These are phyloP conservation scores for Calliopsis andreniformis DNA, from an alignment of 1,140 invertebrate genomes.

Conservation along the genomic window DNA sequence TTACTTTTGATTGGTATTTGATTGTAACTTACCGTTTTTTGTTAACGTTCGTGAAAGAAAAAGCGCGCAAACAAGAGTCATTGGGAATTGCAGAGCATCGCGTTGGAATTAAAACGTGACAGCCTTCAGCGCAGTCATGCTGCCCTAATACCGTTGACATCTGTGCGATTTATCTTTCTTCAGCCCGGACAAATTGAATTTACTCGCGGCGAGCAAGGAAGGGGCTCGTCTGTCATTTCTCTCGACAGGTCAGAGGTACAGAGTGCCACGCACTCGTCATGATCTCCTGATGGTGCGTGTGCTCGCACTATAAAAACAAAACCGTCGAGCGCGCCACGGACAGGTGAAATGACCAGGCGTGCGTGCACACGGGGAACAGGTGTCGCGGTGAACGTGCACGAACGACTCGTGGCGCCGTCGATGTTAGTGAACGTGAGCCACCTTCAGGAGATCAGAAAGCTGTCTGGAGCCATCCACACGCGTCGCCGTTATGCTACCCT, in stretches of 20 bases:
- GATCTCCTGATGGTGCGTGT: slow-evolving; percentile 29
- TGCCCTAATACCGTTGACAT: slow-evolving; percentile 79
- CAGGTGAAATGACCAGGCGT: slow-evolving; percentile 11
- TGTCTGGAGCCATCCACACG: background rate
- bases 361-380: slow-evolving; percentile 11
- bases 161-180: slow-evolving; percentile 80
- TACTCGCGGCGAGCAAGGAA: slow-evolving; percentile 49
- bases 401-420: background rate
- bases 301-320: slow-evolving; percentile 51
- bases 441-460: slow-evolving; percentile 27
- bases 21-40: no score
- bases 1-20: no score
- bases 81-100: background rate
- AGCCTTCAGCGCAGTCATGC: slow-evolving; percentile 40
- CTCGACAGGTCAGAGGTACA: background rate
- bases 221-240: slow-evolving; percentile 46
- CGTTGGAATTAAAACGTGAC: slow-evolving; percentile 12
- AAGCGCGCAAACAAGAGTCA: no score
- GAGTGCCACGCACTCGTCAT: background rate
- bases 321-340: slow-evolving; percentile 1
- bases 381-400: background rate
- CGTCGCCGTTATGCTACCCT: slow-evolving; percentile 41
- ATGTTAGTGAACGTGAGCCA: background rate
- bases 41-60: no score
- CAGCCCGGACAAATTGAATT: slow-evolving; percentile 62